Evolutionary conservation across 1,140 invertebrate species (phyloP), one percentile per base, ranked within the genome.

Genomic region (Spodoptera litura): DNA sequence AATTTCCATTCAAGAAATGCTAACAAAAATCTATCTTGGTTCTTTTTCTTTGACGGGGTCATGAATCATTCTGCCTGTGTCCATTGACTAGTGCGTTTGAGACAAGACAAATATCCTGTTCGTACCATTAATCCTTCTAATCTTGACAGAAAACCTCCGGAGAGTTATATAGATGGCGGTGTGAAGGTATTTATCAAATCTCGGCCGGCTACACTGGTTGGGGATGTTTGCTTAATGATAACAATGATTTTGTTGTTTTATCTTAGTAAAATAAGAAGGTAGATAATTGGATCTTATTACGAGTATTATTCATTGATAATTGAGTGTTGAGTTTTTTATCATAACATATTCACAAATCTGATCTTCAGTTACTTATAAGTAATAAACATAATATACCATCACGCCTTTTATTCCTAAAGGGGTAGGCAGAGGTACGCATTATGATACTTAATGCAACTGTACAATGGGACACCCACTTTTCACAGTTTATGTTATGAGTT

Each of bases 91-190:
- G 85, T 83, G 88, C 80, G 77, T 76, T 78, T 70, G 76, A 84
- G 87, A 88, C 87, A 88, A 89, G 89, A 89, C 85, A 88, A 89
- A 90, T 89, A 88, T 79, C 82, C 84, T 80, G 76, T 80, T 83
- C 71, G 59, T 56, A 78, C 86, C 86, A 90, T 90, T 89, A 90
- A 90, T 90, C 89, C 88, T 86, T 89, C 87, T 91, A 89, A 89
- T 91, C 89, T 89, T 86, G 88, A 89, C 88, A 88, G 88, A 88
- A 88, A 88, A 88, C 84, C 88, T 89, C 85, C 87, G 83, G 86
- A 78, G 82, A 86, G 80, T 77, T 75, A 78, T 80, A 72, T 66
- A 62, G 76, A 78, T 55, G 64, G 13, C 20, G 75, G 51, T 49
- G 61, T 76, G 70, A 75, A 85, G 62, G 71, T 82, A 88, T 88